Base-by-base conservation (phyloP, 2,797 vertebrate genomes). In the Notoglanidium macrostoma region DNA sequence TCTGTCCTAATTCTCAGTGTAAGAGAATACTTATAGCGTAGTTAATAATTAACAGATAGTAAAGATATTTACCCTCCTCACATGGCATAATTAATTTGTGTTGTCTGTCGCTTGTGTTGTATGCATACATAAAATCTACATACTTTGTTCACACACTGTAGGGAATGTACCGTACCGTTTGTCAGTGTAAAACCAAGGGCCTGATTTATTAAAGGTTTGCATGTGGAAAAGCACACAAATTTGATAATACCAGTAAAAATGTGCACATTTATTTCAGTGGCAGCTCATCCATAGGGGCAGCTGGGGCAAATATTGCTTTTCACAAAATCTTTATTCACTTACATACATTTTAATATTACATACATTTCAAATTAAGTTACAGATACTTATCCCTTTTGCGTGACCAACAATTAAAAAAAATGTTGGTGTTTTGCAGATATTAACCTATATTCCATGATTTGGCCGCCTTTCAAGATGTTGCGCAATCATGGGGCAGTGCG, bases 1-100 rank as follows among this genome's bases (percentile, higher is more conserved):
- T 76, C 55, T 81, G 76, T 73, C 76, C 23, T 84, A 81, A 55
- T 82, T 86, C 72, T 84, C 40, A 57, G 17, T 80, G 57, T 83
- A 85, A 85, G 59, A 46, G 67, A 59, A 68, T 87, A 85, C 57
- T 57, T 26, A 54, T 35, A 19, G 32, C 77, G 8, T 40, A 77
- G 21, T n/a, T 63, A 29, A 61, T 46, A 81, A 54, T 70, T 54
- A 72, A 84, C 49, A 70, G 19, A 54, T n/a, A 17, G 57, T n/a
- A 2, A 81, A 81, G 0, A 63, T 21, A 67, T 67, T n/a, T 46
- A 26, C 23, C 5, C 23, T 63, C 5, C 23, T 63, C 57, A 80
- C 23, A 14, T 19, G 40, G 29, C 19, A 26, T 40, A 14, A 59
- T 80, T 59, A 44, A 40, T 57, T 78, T 26, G 29, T 57, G 32